Base-by-base conservation (phyloP, 2,113 vertebrate species). In the Erinaceus europaeus region DNA sequence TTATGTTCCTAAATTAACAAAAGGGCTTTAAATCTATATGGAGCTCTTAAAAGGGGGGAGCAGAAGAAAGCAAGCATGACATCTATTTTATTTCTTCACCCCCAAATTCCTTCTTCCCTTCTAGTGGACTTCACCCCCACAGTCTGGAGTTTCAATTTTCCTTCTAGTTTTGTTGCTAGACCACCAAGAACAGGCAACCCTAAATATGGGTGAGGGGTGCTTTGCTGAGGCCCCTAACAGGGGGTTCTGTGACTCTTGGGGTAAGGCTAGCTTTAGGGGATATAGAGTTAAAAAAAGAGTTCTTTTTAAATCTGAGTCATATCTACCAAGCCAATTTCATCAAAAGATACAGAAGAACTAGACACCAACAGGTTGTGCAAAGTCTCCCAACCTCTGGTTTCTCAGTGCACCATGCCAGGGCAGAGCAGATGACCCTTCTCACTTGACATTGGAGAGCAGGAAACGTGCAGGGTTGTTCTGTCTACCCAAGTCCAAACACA, bases 1-100 rank as follows among this genome's bases (percentile, higher is more conserved):
- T 95, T 94, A 93, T 92, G 93, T 91, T 87, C 90, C 89, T 94
- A 94, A 94, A 95, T 93, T 95, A 96, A 96, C 92, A 90, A 92
- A 93, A 93, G 89, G 84, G 89, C 91, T 95, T 95, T 92, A 95
- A 90, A 93, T 92, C 92, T 95, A 91, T 84, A 91, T 76, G 83
- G 90, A 55, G 84, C 90, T 84, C 93, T 75, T 92, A 82, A 90
- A 73, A 62, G 61, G n/a, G n/a, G n/a, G n/a, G n/a, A n/a, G n/a
- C n/a, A n/a, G 64, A 59, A 44, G 68, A 67, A 69, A 90, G 77
- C 83, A 84, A 32, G 44, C 50, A 77, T 12, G 9, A 34, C 42
- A 17, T 82, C 84, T 90, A 72, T 87, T 84, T 88, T 48, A 90
- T 74, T 62, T 32, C 50, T 36, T 91, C 27, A 34, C 75, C 85